phyloP scores from a whole-genome alignment of 2,888 invertebrate genomes.

The Notodonta ziczac region DNA sequence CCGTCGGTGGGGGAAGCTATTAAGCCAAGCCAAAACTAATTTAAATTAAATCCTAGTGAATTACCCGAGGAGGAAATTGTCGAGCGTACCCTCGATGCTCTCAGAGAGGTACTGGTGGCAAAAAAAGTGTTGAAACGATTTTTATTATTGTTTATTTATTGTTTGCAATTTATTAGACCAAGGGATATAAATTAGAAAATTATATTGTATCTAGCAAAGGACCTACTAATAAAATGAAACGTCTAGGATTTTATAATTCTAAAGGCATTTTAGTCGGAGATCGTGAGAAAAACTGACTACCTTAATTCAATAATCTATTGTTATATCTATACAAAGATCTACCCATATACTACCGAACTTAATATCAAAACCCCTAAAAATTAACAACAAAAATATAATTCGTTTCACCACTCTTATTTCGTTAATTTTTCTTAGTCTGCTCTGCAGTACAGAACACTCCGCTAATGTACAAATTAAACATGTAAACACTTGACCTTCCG shows the following conservation, averaged over 20 bases:
- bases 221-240: too few species aligned
- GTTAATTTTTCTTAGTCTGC: background rate
- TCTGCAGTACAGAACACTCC: too few species aligned
- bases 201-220: too few species aligned
- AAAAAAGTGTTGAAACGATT: slow-evolving; percentile 38
- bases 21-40: slow-evolving; percentile 94
- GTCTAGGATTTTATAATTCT: too few species aligned
- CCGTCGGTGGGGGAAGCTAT: slow-evolving; percentile 88
- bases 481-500: slow-evolving; percentile 36
- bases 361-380: too few species aligned
- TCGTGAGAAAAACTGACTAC: too few species aligned
- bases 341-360: too few species aligned
- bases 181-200: too few species aligned
- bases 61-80: slow-evolving; percentile 86
- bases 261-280: too few species aligned
- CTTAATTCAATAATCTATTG: too few species aligned
- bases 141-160: slow-evolving; percentile 3
- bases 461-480: background rate
- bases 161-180: background rate
- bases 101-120: slow-evolving; percentile 60
- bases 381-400: too few species aligned
- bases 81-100: slow-evolving; percentile 82
- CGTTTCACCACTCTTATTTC: background rate
- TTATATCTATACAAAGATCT: too few species aligned
- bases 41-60: slow-evolving; percentile 91